Conservation (phyloP, 2,888 invertebrate species). For the Palloptera scutellata region DNA sequence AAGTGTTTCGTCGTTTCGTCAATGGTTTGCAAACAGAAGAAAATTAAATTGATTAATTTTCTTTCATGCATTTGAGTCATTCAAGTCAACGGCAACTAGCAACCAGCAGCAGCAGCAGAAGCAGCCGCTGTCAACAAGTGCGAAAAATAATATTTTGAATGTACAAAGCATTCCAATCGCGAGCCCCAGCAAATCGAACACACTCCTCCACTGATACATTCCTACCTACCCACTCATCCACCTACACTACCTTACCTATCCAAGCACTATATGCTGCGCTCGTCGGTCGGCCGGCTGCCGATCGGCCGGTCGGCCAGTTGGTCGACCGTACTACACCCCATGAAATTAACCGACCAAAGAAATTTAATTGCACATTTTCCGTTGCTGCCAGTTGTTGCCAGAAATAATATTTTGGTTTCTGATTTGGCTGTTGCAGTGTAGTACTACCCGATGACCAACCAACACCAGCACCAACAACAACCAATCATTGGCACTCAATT, state of each 20-base stretch:
- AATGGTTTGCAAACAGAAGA: too few species aligned
- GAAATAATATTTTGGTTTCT: neutral
- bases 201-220: too few species aligned
- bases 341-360: too few species aligned
- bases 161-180: too few species aligned
- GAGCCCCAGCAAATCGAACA: too few species aligned
- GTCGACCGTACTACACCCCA: too few species aligned
- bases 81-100: neutral
- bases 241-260: too few species aligned
- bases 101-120: neutral
- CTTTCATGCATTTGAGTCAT: neutral
- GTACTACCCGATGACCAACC: slow-evolving; percentile 1
- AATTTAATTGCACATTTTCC: slow-evolving; percentile 3
- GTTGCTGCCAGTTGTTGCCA: slow-evolving; percentile 4
- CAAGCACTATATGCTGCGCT: too few species aligned
- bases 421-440: neutral
- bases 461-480: slow-evolving; percentile 1
- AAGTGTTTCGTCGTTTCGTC: too few species aligned
- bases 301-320: too few species aligned
- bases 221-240: too few species aligned
- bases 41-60: neutral
- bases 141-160: neutral
- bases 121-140: neutral
- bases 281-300: too few species aligned
- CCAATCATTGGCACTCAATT: slow-evolving; percentile 34